Conservation (phyloP, 2,113 vertebrate species). For the Lepidothrix coronata region DNA sequence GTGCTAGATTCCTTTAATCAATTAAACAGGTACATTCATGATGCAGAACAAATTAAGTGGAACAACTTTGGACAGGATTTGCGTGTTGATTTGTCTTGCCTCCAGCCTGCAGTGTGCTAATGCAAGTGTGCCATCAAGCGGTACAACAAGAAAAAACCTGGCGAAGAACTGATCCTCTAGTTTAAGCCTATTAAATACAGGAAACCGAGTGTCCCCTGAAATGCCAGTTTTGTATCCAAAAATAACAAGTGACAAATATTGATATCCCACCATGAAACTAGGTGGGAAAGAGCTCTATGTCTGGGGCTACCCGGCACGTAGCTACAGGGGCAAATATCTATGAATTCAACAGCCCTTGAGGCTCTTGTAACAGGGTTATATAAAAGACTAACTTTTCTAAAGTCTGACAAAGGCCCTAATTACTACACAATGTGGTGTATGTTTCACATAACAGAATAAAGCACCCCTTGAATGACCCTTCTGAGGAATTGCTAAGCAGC, state of each 20-base stretch:
- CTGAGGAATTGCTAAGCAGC: neutral
- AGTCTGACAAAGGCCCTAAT: neutral
- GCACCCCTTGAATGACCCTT: neutral
- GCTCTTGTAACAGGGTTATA: neutral
- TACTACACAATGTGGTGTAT: neutral
- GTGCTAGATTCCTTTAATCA: conserved; percentile 27
- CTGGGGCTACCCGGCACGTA: neutral
- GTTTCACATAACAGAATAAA: neutral
- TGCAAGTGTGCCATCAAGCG: conserved; percentile 67
- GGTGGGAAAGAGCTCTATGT: neutral
- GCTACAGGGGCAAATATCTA: neutral
- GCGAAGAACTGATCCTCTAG: neutral
- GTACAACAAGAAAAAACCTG: neutral
- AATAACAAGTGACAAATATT: neutral
- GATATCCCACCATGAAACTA: accelerated
- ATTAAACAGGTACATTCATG: conserved; percentile 11
- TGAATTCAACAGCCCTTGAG: neutral
- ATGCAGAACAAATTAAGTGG: conserved; percentile 37
- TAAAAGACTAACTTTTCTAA: neutral
- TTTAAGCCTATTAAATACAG: neutral
- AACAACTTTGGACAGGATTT: neutral
- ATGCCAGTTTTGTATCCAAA: neutral
- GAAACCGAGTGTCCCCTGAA: neutral
- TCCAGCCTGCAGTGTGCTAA: neutral
- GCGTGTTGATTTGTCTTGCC: neutral